Base-by-base conservation (phyloP, 1,140 invertebrate species). In the Dendrolimus kikuchii region DNA sequence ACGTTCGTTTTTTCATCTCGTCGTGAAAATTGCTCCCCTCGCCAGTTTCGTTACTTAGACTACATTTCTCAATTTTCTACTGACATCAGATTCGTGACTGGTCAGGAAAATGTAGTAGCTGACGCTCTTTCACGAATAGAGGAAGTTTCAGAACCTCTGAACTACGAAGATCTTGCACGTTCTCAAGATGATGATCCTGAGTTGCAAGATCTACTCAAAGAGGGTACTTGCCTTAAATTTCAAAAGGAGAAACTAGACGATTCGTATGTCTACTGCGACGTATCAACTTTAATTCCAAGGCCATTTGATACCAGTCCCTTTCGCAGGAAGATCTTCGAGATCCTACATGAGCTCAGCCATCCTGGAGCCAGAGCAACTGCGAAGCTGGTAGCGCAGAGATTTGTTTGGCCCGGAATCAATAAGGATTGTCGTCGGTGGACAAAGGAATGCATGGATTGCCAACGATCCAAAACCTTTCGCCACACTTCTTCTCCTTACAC, bases 321-420 rank as follows among this genome's bases (percentile, higher is more conserved):
- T 4, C 6, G 41, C 6, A 42, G 4, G n/a, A 42, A 42, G 41
- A 7, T 42, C n/a, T 42, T 42, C 23, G n/a, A 42, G 6, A 7
- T 7, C 6, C 41, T 42, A 42, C 41, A 42, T 42, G 41, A 4
- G 6, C 41, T 42, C 6, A 42, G 41, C n/a, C 70, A 79, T 41
- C 67, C 71, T 7, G 72, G 67, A 5, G 43, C 42, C 0, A 59
- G 56, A 7, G 54, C 62, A 2, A 64, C 72, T 2, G 36, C 9
- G 0, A 67, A 68, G 51, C 46, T 79, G 0, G 59, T 86, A 1
- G 49, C 57, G 0, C 7, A 65, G 37, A 48, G 66, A 39, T 86
- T 60, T 51, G 68, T 86, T 9, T 87, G 86, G 84, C 82, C 81
- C 1, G 7, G 50, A 0, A 66, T 80, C 4, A 68, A 64, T n/a